These are phyloP conservation scores for Chamaea fasciata DNA, from an alignment of 2,113 vertebrate genomes.

Conservation along the genomic window DNA sequence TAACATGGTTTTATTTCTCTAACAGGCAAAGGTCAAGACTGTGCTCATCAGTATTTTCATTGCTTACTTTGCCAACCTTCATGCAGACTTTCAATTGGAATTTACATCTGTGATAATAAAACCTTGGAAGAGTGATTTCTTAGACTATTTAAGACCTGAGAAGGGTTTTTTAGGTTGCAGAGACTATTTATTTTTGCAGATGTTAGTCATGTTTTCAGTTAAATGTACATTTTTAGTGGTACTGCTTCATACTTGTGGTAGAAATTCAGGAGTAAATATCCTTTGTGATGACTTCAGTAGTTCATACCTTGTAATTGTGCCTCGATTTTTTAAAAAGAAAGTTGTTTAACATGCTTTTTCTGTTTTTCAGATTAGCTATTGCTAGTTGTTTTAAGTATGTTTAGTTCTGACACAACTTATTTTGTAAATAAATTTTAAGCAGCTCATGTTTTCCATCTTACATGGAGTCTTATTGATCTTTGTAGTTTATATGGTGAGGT, in stretches of 20 bases:
- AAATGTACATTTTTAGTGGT: not conserved
- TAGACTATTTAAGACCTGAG: not conserved
- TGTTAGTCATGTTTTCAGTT: not conserved
- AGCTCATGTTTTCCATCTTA: not conserved
- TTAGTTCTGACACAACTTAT: not conserved
- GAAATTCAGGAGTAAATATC: not conserved
- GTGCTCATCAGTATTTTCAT: not conserved
- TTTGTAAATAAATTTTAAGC: not conserved
- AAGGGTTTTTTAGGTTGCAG: not conserved
- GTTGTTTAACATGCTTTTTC: not conserved
- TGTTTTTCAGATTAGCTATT: not conserved
- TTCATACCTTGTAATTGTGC: not conserved
- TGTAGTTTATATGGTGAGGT: not conserved
- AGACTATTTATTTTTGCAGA: not conserved
- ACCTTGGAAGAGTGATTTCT: not conserved
- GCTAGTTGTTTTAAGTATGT: not conserved
- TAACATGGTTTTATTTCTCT: not conserved
- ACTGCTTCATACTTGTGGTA: not conserved
- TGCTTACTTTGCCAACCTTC: not conserved
- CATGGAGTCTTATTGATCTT: not conserved
- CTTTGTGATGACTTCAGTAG: not conserved
- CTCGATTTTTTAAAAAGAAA: accelerated
- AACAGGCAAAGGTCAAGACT: not conserved
- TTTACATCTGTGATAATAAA: not conserved
- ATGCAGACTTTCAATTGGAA: not conserved